Base-by-base conservation (phyloP, 2,888 invertebrate species). In the Hemaris fuciformis region DNA sequence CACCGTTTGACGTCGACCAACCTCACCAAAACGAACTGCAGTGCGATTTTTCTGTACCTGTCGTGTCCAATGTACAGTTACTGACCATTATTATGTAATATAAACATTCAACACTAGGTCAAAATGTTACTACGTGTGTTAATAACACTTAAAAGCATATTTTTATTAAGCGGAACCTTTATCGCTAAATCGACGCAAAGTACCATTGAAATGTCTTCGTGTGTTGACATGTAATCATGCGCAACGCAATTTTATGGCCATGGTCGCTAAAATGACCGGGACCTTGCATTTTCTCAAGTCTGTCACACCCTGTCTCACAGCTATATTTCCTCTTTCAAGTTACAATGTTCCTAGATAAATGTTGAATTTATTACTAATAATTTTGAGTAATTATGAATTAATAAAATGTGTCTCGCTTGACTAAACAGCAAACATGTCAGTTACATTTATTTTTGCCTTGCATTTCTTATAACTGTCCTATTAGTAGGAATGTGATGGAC, bases 1-100 rank as follows among this genome's bases (percentile, higher is more conserved):
- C 69, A 70, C 62, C 45, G 63, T 48, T 65, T 70, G 70, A 74
- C 71, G 72, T 70, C 68, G 62, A 63, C 43, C 62, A 60, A 63
- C 65, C 66, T 65, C 60, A 41, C 25, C 41, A 60, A 60, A 60
- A 18, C 48, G 23, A 41, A 60, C 25, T 46, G 46, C 38, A 60
- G 10, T 18, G 27, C 27, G 41, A 60, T 41, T 60, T 60, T 41
- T 42, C 60, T 38, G 41, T 53, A 53, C 48, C 34, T 38, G 60
- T 53, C 48, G 25, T 59, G 53, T 41, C 13, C 20, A 31, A 27
- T 27, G 31, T 18, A 53, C 53, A 27, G 27, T 41, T 25, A 60
- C 18, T n/a, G 25, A 18, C 25, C 25, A 27, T 42, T n/a, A n/a
- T 48, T 38, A 38, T 45, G 10, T 38, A 22, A 46, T 34, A 31